Evolutionary conservation across 2,888 invertebrate species (phyloP), one percentile per base, ranked within the genome.

Genomic region (Eupelmus urozonus): DNA sequence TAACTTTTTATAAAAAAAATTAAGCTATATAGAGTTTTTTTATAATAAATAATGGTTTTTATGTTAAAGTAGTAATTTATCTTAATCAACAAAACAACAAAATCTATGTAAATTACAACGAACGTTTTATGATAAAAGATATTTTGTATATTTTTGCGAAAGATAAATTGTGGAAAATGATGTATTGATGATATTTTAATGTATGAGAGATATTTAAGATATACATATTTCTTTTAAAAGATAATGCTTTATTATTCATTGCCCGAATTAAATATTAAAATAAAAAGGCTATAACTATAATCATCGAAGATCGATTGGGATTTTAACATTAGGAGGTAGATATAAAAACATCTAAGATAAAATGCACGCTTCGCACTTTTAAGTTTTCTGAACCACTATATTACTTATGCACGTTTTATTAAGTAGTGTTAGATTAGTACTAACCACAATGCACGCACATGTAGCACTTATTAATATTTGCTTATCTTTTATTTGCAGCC

Each of bases 131-230:
- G 25, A 27, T 11, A 59, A 53, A 77, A 62, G 42, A 77, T 72
- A 53, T 60, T 75, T 60, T 60, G 51, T 74, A 75, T 13, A 51
- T 62, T n/a, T n/a, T 67, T 60, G 9, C 45, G 18, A 51, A 25
- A 13, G 13, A n/a, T 42, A 53, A 25, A 40, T 13, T 23, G 27
- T 42, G 42, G 18, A 63, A 29, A 67, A 42, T 53, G 62, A 62
- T 75, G 60, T 60, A 60, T 60, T 51, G 11, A n/a, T n/a, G n/a
- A 40, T 53, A 67, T 60, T 60, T 53, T 25, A 51, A 75, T 67
- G 60, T 75, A 67, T 11, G 27, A 57, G 42, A 67, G 25, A 27
- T 51, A 23, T 40, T 29, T 49, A 60, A 67, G 40, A 40, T 67
- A 40, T 29, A 59, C 25, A 66, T 7, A 45, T 45, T 59, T 59